Percentiles rank a stretch among this genome's conserved stretches.
Evolutionary conservation across 2,797 vertebrate genomes (phyloP).

Genomic region (Arctocebus calabarensis): DNA sequence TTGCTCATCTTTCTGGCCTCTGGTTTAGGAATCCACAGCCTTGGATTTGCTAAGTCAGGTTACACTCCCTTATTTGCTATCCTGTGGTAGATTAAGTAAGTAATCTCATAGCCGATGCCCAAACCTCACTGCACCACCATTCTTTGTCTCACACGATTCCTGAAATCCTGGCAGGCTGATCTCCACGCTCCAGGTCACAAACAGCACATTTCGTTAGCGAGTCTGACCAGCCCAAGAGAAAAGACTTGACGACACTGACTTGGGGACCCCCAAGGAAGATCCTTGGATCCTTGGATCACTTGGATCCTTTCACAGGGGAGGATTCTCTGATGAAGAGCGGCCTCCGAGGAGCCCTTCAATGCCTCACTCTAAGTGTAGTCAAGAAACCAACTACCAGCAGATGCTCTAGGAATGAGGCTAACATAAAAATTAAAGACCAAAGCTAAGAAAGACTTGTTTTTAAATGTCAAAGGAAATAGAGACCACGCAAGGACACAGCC

Average conservation of each 20-base stretch:
- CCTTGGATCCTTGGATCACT: too few relatives aligned
- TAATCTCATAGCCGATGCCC: not conserved
- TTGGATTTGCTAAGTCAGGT: not conserved
- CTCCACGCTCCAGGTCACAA: not conserved
- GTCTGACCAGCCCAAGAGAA: not conserved
- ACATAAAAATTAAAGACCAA: not conserved
- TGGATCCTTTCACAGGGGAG: not conserved
- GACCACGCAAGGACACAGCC: not conserved
- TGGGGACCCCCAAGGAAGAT: not conserved
- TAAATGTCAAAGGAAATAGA: not conserved
- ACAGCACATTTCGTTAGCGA: not conserved
- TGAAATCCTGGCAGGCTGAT: not conserved
- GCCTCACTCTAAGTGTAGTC: not conserved
- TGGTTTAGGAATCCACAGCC: not conserved
- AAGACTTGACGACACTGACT: not conserved
- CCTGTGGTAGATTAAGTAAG: not conserved
- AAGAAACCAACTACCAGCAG: not conserved
- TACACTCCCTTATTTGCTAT: not conserved
- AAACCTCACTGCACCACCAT: fast-evolving
- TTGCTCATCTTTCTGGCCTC: not conserved
- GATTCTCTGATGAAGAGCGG: too few relatives aligned
- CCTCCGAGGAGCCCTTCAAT: not conserved
- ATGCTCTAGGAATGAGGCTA: not conserved
- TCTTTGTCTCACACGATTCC: not conserved
- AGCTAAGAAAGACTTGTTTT: not conserved